Evolutionary conservation across 53 echinoderm and acorn worm species (phyloP), one percentile per base, ranked within the genome.

Genomic region (Actinopyga echinites): DNA sequence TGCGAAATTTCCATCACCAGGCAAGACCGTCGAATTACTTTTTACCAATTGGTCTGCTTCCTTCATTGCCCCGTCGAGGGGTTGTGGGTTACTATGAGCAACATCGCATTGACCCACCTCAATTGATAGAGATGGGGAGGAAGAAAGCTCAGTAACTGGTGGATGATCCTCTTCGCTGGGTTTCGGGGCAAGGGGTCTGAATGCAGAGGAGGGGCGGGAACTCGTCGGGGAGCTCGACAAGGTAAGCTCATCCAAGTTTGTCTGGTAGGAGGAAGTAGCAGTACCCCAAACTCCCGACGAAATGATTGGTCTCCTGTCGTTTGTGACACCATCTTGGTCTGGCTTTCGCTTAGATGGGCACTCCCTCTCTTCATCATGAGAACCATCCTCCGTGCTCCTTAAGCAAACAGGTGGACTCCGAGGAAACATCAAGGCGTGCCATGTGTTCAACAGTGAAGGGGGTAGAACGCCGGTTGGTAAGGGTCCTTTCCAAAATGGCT

Each of bases 361-460:
- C 30, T 32, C 28, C 77, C 25, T 77, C n/a, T 77, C 77, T 8
- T 77, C 77, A 17, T 30, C 77, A 12, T 13, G 31, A n/a, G 45
- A 8, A 10, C 28, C 53, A 2, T 19, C 54, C 56, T 77, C 77
- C 31, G 77, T 31, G n/a, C 45, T 30, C 49, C 57, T 77, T 2
- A 77, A 49, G 56, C 77, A 77, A 59, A 62, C 22, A 33, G 63
- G 81, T 17, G 60, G 81, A 61, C 81, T 45, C 42, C 81, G 58
- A 19, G 81, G 34, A 30, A 80, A 80, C 81, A 80, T 80, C 4
- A 80, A 61, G 21, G 81, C 62, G 63, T 80, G 81, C 81, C 81
- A 80, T 3, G 81, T 38, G 37, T 36, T 80, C 22, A 80, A 17
- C 22, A 80, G 63, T 13, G 60, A 62, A 22, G 81, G 81, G 5